phyloP scores from a whole-genome alignment of 2,797 vertebrate genomes.

The Chaetodon trifasciatus region DNA sequence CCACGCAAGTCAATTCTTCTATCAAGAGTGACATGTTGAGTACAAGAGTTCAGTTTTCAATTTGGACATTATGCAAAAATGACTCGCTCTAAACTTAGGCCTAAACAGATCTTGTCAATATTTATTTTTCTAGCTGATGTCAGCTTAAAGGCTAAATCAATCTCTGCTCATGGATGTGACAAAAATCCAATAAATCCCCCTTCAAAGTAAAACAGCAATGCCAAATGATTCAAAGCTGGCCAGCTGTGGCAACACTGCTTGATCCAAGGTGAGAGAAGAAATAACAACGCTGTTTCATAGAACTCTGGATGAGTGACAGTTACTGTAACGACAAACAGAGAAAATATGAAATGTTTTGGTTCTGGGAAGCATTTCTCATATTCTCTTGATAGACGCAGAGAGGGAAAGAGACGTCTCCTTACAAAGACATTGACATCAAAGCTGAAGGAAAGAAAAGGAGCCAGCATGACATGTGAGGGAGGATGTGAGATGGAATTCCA shows the following conservation, averaged over 20 bases:
- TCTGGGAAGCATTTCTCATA: slow-evolving; percentile 62
- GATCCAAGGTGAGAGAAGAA: slow-evolving; percentile 74
- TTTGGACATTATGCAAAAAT: slow-evolving; percentile 15
- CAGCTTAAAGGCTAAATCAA: slow-evolving; percentile 61
- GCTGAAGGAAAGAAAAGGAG: slow-evolving; percentile 71
- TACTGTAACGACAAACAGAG: slow-evolving; percentile 71
- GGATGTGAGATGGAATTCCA: slow-evolving; percentile 76
- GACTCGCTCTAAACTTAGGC: slow-evolving; percentile 8
- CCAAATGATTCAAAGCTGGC: slow-evolving; percentile 70
- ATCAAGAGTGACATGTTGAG: neutral
- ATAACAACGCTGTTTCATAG: slow-evolving; percentile 64
- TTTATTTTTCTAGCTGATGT: slow-evolving; percentile 71
- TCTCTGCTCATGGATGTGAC: slow-evolving; percentile 66
- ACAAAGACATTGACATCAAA: slow-evolving; percentile 77
- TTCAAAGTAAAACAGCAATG: slow-evolving; percentile 68
- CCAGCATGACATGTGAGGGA: slow-evolving; percentile 72
- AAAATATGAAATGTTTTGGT: slow-evolving; percentile 49
- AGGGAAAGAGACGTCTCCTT: slow-evolving; percentile 66
- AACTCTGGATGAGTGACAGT: slow-evolving; percentile 69
- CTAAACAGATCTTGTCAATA: slow-evolving; percentile 48
- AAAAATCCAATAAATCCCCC: slow-evolving; percentile 75
- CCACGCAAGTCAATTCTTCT: neutral
- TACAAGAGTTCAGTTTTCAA: neutral
- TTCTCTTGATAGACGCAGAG: slow-evolving; percentile 55
- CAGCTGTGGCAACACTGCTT: slow-evolving; percentile 79